phyloP scores from a whole-genome alignment of 2,113 vertebrate species.

The Ailurus styani region DNA sequence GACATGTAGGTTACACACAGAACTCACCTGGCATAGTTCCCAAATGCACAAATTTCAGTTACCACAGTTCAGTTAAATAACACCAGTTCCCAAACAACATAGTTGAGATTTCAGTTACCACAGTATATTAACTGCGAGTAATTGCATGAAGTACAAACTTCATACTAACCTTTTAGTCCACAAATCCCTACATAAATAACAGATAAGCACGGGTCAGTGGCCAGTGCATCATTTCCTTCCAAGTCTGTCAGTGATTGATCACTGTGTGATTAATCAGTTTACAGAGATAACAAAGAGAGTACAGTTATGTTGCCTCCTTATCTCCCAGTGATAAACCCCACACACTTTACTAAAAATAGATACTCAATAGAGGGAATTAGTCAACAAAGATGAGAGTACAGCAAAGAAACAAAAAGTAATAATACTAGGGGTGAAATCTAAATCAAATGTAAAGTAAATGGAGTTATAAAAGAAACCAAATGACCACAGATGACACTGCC shows the following conservation, averaged over 20 bases:
- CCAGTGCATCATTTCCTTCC: neutral
- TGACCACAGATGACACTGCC: neutral
- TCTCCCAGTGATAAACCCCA: neutral
- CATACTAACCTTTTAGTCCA: neutral
- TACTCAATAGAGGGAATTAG: neutral
- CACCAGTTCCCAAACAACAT: neutral
- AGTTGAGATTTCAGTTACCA: neutral
- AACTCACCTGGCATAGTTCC: neutral
- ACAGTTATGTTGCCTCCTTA: neutral
- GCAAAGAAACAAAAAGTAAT: neutral
- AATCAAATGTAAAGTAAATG: neutral
- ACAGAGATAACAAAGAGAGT: neutral
- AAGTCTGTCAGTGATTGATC: neutral
- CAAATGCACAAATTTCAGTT: neutral
- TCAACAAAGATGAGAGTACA: neutral
- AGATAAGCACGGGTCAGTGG: neutral
- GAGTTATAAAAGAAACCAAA: neutral
- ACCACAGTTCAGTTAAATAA: neutral
- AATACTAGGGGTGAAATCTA: neutral
- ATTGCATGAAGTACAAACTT: neutral
- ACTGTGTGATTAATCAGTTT: neutral
- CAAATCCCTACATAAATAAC: neutral
- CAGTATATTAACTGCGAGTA: neutral
- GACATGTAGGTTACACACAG: neutral
- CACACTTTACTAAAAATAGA: neutral